Base-by-base conservation (phyloP, 2,888 invertebrate genomes). In the Creontiades dilutus region DNA sequence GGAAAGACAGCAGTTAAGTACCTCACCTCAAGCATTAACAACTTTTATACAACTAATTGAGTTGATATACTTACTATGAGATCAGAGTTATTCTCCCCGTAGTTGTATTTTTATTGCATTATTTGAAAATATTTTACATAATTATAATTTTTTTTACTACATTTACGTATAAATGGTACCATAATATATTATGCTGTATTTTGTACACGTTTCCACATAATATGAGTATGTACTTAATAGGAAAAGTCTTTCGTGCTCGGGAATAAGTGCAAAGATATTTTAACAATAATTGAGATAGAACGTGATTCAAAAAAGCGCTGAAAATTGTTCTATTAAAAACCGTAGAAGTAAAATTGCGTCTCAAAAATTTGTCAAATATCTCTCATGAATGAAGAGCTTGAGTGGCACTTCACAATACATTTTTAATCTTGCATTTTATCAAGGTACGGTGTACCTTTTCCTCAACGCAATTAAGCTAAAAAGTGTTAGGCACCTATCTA, bases 171-270 rank as follows among this genome's bases (percentile, higher is more conserved):
- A 37, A 78, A 78, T 78, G 78, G 78, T 78, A 78, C 46, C 46
- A 78, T 37, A 37, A 13, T 16, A 52, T 78, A 78, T 46, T 78
- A 78, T 46, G 78, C 46, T 37, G 37, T 68, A 68, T 46, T n/a
- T 76, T 78, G 78, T 78, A 78, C 78, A 78, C 13, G 37, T 16
- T n/a, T 78, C 46, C 78, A 37, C 47, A 47, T 78, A 37, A 78
- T 78, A 78, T 78, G 78, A 68, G n/a, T 78, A 78, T 78, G 16
- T 68, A 68, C 68, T 78, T 78, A 46, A 78, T 78, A 78, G 78
- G 78, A 78, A 78, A 78, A 78, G 78, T 78, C 78, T 78, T 78
- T 78, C 78, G 78, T 78, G 78, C 78, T 78, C 78, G 78, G 78
- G 78, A 78, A 78, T 46, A 78, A 78, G 78, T 78, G 78, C 78